phyloP scores from a whole-genome alignment of 1,140 invertebrate genomes.

The Matsumurasca onukii region DNA sequence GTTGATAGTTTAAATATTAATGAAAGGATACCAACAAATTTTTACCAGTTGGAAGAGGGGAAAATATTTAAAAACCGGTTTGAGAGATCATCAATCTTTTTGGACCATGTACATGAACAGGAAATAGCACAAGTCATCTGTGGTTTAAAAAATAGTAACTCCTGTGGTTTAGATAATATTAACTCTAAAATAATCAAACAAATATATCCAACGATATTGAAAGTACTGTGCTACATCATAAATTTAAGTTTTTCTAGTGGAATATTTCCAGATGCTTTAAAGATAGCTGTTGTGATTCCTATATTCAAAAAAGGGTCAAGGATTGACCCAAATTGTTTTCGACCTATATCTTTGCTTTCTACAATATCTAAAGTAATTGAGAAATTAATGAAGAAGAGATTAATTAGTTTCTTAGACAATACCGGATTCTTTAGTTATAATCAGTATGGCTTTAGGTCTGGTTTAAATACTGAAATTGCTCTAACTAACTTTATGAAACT shows the following conservation, averaged over 20 bases:
- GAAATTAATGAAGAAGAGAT: neutral
- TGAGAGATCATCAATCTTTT: neutral
- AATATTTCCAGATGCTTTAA: neutral
- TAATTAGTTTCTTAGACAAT: neutral
- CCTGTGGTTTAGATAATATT: neutral
- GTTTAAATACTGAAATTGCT: neutral
- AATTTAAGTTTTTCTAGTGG: neutral
- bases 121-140: neutral
- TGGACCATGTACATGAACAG: neutral
- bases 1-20: neutral
- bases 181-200: neutral
- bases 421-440: neutral
- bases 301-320: neutral
- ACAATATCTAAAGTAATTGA: neutral
- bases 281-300: neutral
- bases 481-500: neutral
- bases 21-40: neutral
- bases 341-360: neutral
- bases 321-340: neutral
- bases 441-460: neutral
- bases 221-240: neutral
- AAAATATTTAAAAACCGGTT: neutral
- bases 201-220: neutral
- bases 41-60: neutral
- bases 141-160: neutral